These are phyloP conservation scores for Hydractinia echinata DNA, from an alignment of 30 jellyfish, hydroid and myxozoan genomes.

Conservation along the genomic window DNA sequence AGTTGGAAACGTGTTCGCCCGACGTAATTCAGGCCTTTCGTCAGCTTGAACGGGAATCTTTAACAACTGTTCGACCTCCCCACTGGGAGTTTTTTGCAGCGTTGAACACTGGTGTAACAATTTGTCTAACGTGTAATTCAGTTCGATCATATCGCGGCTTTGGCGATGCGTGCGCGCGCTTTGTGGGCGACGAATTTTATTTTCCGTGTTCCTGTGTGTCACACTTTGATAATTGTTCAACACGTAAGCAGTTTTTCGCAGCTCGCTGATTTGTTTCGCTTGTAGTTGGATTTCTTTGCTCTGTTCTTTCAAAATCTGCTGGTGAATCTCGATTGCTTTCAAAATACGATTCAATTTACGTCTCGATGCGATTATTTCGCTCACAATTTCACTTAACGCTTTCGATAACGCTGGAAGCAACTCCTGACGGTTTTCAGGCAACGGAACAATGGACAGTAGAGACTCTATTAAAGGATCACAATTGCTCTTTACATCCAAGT, in stretches of 20 bases:
- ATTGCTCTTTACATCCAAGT: not conserved
- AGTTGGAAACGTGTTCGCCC: no score
- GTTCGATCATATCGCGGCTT: slow-evolving; percentile 69
- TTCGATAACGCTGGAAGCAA: slow-evolving; percentile 49
- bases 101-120: slow-evolving; percentile 71
- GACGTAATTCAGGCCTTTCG: no score
- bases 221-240: not conserved
- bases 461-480: slow-evolving; percentile 82
- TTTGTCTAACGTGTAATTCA: slow-evolving; percentile 73
- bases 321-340: slow-evolving; percentile 60
- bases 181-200: slow-evolving; percentile 15
- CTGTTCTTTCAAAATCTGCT: slow-evolving; percentile 62
- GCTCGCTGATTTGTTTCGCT: slow-evolving; percentile 34
- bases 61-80: slow-evolving; percentile 19
- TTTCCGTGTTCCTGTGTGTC: not conserved
- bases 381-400: slow-evolving; percentile 82
- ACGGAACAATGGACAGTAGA: slow-evolving; percentile 66
- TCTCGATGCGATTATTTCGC: slow-evolving; percentile 79
- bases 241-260: slow-evolving; percentile 9
- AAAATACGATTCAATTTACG: slow-evolving; percentile 60
- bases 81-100: slow-evolving; percentile 50
- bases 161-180: slow-evolving; percentile 45
- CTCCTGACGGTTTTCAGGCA: slow-evolving; percentile 37
- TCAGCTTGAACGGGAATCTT: slow-evolving; percentile 53
- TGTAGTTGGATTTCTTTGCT: slow-evolving; percentile 52